These are phyloP conservation scores for Platalea minor DNA, from an alignment of 2,797 vertebrate species.

Conservation along the genomic window DNA sequence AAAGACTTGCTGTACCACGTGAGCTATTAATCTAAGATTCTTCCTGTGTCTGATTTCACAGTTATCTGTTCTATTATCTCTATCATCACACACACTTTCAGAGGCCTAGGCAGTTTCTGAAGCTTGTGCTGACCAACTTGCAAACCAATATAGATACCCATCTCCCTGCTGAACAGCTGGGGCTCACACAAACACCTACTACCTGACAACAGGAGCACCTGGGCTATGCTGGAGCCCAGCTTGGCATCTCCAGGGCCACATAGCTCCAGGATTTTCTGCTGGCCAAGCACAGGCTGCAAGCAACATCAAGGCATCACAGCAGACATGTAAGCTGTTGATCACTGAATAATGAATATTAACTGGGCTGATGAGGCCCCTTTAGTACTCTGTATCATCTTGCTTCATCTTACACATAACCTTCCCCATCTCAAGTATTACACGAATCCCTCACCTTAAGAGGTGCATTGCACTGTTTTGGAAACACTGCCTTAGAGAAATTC, in stretches of 20 bases:
- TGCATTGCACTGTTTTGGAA: background rate
- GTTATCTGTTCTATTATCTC: background rate
- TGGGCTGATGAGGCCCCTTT: background rate
- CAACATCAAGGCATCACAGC: background rate
- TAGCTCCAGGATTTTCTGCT: background rate
- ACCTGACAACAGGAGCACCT: background rate
- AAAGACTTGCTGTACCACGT: background rate
- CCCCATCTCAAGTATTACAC: background rate
- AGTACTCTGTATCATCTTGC: background rate
- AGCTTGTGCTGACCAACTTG: background rate
- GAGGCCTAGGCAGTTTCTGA: background rate
- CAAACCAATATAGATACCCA: background rate
- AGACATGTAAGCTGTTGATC: background rate
- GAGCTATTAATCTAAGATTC: background rate
- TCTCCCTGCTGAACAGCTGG: background rate
- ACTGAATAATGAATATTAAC: background rate
- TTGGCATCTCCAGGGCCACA: background rate
- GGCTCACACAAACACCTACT: background rate
- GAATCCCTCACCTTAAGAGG: background rate
- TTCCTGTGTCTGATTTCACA: background rate
- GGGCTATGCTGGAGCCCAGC: background rate
- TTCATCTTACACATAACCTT: background rate
- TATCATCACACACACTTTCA: background rate
- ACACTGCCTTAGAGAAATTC: background rate
- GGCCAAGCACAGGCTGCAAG: background rate